Evolutionary conservation across 2,113 vertebrate species (phyloP), one percentile per base, ranked within the genome.

Genomic region (Microtus ochrogaster): DNA sequence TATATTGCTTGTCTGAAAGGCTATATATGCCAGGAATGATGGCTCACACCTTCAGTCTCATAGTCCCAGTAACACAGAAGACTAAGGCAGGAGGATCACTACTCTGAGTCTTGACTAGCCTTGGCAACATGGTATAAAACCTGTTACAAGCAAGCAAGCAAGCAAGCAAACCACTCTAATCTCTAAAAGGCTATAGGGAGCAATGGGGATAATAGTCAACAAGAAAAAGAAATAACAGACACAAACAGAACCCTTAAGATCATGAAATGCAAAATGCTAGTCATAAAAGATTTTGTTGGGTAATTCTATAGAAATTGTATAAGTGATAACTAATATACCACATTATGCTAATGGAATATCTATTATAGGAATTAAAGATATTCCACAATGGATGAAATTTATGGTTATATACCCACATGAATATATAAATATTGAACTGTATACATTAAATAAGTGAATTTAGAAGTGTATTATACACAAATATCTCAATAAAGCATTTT

Each of bases 201-300:
- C 9, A 88, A 85, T 7, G 6, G 44, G 22, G 73, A 41, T 72
- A 81, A 61, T 88, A 85, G 58, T 79, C 33, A 94, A 61, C 58
- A 95, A 95, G 26, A 58, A 73, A 81, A 92, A 91, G 21, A 91
- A 68, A 61, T 17, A 73, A 83, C 9, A 74, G n/a, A 49, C 78
- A 72, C 30, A 91, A 49, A 78, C 68, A 91, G 65, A 30, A 89
- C 1, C 30, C 41, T 84, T 85, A 84, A 72, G 24, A 89, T 89
- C 39, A 93, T 21, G 81, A 93, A 73, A 13, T 66, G 19, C n/a
- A 66, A 33, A 96, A 97, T 83, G 19, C 22, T 19, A 73, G 41
- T 39, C 26, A 81, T 9, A 72, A 85, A 95, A 68, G 47, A 74
- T 68, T 39, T 61, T 44, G 7, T 89, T 73, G 93, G 83, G 41